These are phyloP conservation scores for Atractosteus spatula DNA, from an alignment of 2,113 vertebrate species.

Conservation along the genomic window DNA sequence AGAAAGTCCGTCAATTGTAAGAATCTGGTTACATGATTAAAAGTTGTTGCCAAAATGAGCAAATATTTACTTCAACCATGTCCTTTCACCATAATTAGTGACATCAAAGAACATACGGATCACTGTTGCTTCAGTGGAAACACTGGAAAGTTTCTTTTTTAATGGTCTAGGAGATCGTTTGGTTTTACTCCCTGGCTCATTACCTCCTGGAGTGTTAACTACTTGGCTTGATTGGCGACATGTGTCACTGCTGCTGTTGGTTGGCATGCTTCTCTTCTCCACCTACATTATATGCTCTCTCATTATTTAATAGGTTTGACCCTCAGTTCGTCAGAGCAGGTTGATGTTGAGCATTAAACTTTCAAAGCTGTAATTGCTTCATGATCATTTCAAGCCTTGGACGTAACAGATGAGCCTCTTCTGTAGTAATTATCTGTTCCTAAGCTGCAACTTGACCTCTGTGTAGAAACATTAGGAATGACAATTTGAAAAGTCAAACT, in stretches of 20 bases:
- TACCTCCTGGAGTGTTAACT: conserved; percentile 42
- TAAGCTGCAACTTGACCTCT: not conserved
- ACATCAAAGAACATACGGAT: conserved; percentile 1
- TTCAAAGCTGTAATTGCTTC: not conserved
- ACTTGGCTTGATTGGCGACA: conserved; percentile 29
- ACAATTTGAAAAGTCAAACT: no score
- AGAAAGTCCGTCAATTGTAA: no score
- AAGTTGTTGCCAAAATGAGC: not conserved
- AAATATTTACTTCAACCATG: not conserved
- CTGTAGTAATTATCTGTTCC: not conserved
- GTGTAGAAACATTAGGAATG: no score
- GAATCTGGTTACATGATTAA: not conserved
- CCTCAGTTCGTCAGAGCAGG: conserved; percentile 6
- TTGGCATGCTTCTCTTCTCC: conserved; percentile 32
- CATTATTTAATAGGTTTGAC: conserved; percentile 40
- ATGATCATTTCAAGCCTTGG: not conserved
- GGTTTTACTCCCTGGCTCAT: conserved; percentile 45
- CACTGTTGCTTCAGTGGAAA: not conserved
- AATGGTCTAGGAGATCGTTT: conserved; percentile 29
- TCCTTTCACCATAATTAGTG: not conserved
- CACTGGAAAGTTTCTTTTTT: not conserved
- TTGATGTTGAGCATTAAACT: not conserved
- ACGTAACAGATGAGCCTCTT: not conserved
- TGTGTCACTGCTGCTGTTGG: conserved; percentile 35
- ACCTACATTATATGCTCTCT: conserved; percentile 26